Conservation (phyloP, 1,140 invertebrate genomes). For the Calephelis nemesis region DNA sequence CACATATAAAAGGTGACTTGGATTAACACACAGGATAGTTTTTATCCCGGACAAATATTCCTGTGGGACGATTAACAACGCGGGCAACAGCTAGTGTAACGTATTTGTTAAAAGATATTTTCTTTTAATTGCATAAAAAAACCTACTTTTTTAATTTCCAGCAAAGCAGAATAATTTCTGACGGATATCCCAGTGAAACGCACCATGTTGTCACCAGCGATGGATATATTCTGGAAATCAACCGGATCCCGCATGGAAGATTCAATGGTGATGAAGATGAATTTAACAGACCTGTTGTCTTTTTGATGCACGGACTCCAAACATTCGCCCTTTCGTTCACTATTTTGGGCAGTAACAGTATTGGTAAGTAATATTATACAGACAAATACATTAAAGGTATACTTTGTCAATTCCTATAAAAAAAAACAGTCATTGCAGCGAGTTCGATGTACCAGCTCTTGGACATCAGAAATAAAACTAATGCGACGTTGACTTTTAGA, state of each 20-base stretch:
- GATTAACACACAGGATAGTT: too few relatives aligned
- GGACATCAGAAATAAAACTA: too few relatives aligned
- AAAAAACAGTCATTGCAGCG: too few relatives aligned
- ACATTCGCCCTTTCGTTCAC: conserved; percentile 81
- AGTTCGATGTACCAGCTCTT: too few relatives aligned
- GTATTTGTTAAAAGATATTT: too few relatives aligned
- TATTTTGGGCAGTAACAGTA: conserved; percentile 34
- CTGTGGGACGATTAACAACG: too few relatives aligned
- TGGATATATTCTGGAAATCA: conserved; percentile 41
- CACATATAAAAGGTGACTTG: too few relatives aligned
- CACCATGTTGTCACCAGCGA: conserved; percentile 36
- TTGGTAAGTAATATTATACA: conserved; percentile 38
- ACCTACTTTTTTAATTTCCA: conserved; percentile 13
- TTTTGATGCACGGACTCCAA: conserved; percentile 83
- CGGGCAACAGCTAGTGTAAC: too few relatives aligned
- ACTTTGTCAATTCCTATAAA: background rate
- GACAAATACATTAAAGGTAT: too few relatives aligned
- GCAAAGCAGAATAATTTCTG: conserved; percentile 23
- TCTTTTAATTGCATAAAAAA: background rate
- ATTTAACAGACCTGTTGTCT: conserved; percentile 61
- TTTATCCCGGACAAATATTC: too few relatives aligned
- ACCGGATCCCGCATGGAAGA: conserved; percentile 34
- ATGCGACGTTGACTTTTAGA: too few relatives aligned
- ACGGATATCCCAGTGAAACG: conserved; percentile 32
- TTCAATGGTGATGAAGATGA: background rate